Base-by-base conservation (phyloP, 2,113 vertebrate genomes). In the Silurus glanis region DNA sequence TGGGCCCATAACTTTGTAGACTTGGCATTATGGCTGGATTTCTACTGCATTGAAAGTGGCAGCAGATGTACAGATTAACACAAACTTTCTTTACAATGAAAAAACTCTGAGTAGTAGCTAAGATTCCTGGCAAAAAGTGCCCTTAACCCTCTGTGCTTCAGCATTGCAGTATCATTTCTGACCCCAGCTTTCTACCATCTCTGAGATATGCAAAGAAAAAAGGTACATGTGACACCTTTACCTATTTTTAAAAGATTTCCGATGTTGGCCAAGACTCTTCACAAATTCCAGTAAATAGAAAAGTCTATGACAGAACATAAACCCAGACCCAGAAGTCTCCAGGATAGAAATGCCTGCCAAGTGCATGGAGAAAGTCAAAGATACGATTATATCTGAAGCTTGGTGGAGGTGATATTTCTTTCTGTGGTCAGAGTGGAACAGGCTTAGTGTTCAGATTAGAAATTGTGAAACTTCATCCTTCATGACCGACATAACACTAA, bases 81-180 rank as follows among this genome's bases (percentile, higher is more conserved):
- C 37, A 19, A 58, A 78, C 47, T 37, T 67, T 45, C 47, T 55
- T 55, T 66, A 59, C 25, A 51, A 23, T 58, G 14, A 55, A 21
- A 85, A 71, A 85, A 59, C 23, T 55, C 72, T 55, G 28, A 78
- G 19, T 67, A 83, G 37, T 19, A 72, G 51, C 74, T 49, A 55
- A 78, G 51, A 78, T 78, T 23, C 23, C 74, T 78, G 23, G 49
- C 51, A 78, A 25, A n/a, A 55, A 55, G 51, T 78, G 51, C 74
- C 51, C 37, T 37, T 37, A 37, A 37, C 37, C 37, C 37, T 37
- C 37, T 37, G 37, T 37, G 37, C 37, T 37, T 37, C 37, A 37
- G 37, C 2, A 2, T 0, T 37, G 37, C 37, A 37, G 37, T 37
- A 37, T 37, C 37, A 37, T 37, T 37, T 37, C 37, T 37, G 37